These are phyloP conservation scores for Phylloscopus whistleri DNA, from an alignment of 2,113 vertebrate species.

Conservation along the genomic window DNA sequence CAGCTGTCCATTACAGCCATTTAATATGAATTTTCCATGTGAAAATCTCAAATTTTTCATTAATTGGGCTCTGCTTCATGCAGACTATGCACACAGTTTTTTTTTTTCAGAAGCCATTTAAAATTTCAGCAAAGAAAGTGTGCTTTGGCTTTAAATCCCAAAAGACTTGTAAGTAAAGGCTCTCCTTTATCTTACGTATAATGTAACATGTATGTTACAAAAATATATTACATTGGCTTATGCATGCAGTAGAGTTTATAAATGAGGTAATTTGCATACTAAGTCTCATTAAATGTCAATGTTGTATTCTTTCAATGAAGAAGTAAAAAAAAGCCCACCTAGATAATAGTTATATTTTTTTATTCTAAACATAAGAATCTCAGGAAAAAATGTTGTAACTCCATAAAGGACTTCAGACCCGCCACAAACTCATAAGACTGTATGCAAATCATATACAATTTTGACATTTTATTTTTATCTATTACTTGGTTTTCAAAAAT, in stretches of 20 bases:
- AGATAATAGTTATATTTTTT: neutral
- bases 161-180: neutral
- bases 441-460: neutral
- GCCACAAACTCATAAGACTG: rapidly evolving
- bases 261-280: neutral
- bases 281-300: neutral
- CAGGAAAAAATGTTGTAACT: neutral
- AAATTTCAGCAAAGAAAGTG: neutral
- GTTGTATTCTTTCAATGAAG: neutral
- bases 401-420: neutral
- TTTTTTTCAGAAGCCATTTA: neutral
- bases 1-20: neutral
- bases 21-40: neutral
- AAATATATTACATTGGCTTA: neutral
- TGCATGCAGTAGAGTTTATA: neutral
- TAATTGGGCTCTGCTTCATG: neutral
- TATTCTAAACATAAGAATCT: neutral
- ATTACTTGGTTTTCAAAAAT: neutral
- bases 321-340: rapidly evolving
- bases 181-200: neutral
- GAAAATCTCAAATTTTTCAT: neutral
- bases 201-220: neutral
- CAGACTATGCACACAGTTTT: neutral
- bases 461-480: neutral
- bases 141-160: neutral